phyloP scores from a whole-genome alignment of 1,140 invertebrate species.

The Calliphora vicina region DNA sequence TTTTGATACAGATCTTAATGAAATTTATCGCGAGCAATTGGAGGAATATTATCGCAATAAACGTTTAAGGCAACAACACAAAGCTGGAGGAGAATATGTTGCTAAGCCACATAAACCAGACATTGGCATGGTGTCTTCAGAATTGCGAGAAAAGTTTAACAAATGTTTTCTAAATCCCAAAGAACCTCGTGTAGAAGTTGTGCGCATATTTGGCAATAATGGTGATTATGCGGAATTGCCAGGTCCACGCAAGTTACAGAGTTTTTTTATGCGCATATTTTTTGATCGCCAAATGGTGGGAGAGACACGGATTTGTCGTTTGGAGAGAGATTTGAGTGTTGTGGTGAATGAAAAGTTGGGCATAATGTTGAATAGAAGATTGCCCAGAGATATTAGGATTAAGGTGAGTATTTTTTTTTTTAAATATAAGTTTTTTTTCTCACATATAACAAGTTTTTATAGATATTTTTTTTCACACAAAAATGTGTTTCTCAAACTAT shows the following conservation, averaged over 20 bases:
- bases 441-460: too few relatives aligned
- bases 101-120: slow-evolving; percentile 53
- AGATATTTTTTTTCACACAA: too few relatives aligned
- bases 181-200: slow-evolving; percentile 65
- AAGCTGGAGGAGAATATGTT: slow-evolving; percentile 26
- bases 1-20: slow-evolving; percentile 60
- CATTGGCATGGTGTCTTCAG: slow-evolving; percentile 51
- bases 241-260: slow-evolving; percentile 40
- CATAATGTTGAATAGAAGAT: slow-evolving; percentile 53
- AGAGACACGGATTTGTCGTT: slow-evolving; percentile 53
- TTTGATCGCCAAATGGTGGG: slow-evolving; percentile 55
- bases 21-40: slow-evolving; percentile 60
- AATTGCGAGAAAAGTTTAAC: slow-evolving; percentile 54
- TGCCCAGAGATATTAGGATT: slow-evolving; percentile 50
- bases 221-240: slow-evolving; percentile 39
- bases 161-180: slow-evolving; percentile 64
- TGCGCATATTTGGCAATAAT: slow-evolving; percentile 51
- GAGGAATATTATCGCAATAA: slow-evolving; percentile 54
- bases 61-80: slow-evolving; percentile 44
- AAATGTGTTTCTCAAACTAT: too few relatives aligned
- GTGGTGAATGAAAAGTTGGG: slow-evolving; percentile 52
- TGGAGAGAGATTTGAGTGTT: slow-evolving; percentile 55
- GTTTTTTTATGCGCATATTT: slow-evolving; percentile 54
- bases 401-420: slow-evolving; percentile 49
- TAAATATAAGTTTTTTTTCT: too few relatives aligned